A percentile compares a stretch with the other conserved stretches of the same genome.
Conservation (phyloP, 2,797 vertebrate genomes). For the Somateria mollissima region DNA sequence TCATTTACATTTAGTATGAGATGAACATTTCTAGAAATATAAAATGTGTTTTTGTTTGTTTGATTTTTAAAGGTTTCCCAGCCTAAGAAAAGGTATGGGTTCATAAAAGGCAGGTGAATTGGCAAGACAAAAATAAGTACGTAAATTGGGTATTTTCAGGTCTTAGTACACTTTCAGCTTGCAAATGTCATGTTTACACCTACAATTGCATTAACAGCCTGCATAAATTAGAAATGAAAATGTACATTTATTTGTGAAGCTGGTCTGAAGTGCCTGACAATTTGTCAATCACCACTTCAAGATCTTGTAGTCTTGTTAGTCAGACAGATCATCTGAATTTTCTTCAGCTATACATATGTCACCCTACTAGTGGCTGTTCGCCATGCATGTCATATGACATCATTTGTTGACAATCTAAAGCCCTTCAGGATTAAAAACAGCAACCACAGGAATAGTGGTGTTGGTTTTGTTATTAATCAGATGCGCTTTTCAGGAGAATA, state of each 20-base stretch:
- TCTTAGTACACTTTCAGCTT: neutral
- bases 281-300: neutral
- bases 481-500: neutral
- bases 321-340: neutral
- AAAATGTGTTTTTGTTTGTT: neutral
- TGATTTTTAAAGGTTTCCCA: accelerated
- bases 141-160: neutral
- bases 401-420: neutral
- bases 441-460: neutral
- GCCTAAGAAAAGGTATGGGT: accelerated
- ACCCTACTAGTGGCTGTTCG: neutral
- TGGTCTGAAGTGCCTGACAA: neutral
- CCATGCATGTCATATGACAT: accelerated
- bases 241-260: neutral
- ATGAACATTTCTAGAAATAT: neutral
- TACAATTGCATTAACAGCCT: neutral
- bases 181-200: neutral
- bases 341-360: neutral
- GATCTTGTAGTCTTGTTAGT: neutral
- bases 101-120: neutral
- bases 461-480: neutral
- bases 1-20: neutral
- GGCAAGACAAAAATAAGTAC: accelerated
- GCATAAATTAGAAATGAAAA: neutral
- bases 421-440: neutral